phyloP scores from a whole-genome alignment of 2,113 vertebrate genomes.

The Hypomesus transpacificus region DNA sequence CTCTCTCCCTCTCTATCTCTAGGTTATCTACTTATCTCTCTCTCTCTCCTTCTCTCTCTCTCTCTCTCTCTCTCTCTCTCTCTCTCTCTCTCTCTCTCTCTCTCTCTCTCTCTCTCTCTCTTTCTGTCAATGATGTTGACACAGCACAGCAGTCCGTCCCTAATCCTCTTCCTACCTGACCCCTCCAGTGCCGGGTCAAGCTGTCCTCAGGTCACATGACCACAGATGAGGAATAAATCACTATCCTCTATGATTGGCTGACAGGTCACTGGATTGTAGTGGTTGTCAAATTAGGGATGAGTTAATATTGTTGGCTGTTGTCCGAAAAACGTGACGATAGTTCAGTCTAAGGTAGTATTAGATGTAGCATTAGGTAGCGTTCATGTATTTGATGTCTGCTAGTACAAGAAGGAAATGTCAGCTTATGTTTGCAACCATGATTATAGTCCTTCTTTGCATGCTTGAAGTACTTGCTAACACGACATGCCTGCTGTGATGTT shows the following conservation, averaged over 20 bases:
- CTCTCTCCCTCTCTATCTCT: no score
- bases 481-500: no score
- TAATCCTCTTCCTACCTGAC: slow-evolving; percentile 60
- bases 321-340: neutral
- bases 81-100: neutral
- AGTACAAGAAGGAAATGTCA: no score
- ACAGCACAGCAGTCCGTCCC: slow-evolving; percentile 51
- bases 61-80: neutral
- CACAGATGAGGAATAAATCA: slow-evolving; percentile 35
- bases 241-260: slow-evolving; percentile 20
- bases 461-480: no score
- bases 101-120: slow-evolving; percentile 12
- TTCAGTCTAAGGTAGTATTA: no score
- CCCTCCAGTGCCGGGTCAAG: slow-evolving; percentile 36
- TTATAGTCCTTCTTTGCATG: no score
- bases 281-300: neutral
- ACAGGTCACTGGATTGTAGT: neutral
- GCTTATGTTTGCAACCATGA: no score
- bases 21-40: neutral
- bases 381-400: no score
- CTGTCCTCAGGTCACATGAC: slow-evolving; percentile 48
- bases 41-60: neutral
- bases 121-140: slow-evolving; percentile 50
- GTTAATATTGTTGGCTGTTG: neutral
- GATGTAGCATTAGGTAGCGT: no score